These are phyloP conservation scores for Dicyrtomina minuta DNA, from an alignment of 2,888 invertebrate genomes.

Conservation along the genomic window DNA sequence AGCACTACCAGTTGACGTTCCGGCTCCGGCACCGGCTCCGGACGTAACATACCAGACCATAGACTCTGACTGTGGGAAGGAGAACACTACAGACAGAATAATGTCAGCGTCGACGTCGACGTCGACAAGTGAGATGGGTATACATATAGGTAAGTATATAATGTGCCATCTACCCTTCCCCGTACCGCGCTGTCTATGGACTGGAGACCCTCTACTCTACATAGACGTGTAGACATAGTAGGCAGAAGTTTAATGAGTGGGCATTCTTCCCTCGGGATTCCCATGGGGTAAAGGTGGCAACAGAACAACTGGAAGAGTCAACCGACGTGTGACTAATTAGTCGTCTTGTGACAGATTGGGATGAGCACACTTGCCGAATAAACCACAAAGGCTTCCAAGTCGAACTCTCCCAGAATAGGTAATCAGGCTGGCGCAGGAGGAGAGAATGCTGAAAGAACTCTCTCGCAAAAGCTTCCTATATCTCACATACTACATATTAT, in stretches of 20 bases:
- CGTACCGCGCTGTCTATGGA: neutral
- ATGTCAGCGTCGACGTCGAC: neutral
- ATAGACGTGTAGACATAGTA: too few species aligned
- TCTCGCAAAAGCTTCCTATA: neutral
- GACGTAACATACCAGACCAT: too few species aligned
- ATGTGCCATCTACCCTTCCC: too few species aligned
- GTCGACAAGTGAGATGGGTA: too few species aligned
- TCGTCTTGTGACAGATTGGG: constrained; percentile 52
- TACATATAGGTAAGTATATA: too few species aligned
- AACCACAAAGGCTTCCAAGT: constrained; percentile 32
- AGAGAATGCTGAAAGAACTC: neutral
- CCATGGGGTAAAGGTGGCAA: constrained; percentile 40
- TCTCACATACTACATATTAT: too few species aligned
- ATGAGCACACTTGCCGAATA: constrained; percentile 36
- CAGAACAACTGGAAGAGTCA: constrained; percentile 34
- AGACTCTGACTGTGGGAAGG: too few species aligned
- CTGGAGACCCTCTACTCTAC: neutral
- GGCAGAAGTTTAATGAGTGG: constrained; percentile 35
- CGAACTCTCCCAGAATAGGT: constrained; percentile 50
- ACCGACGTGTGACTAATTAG: constrained; percentile 53
- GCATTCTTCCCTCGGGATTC: constrained; percentile 31
- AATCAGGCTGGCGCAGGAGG: constrained; percentile 45
- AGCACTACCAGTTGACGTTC: too few species aligned
- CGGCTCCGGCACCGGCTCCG: too few species aligned
- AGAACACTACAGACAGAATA: neutral